Evolutionary conservation across 2,113 vertebrate genomes (phyloP), one percentile per base, ranked within the genome.

Genomic region (Syrmaticus mikado): DNA sequence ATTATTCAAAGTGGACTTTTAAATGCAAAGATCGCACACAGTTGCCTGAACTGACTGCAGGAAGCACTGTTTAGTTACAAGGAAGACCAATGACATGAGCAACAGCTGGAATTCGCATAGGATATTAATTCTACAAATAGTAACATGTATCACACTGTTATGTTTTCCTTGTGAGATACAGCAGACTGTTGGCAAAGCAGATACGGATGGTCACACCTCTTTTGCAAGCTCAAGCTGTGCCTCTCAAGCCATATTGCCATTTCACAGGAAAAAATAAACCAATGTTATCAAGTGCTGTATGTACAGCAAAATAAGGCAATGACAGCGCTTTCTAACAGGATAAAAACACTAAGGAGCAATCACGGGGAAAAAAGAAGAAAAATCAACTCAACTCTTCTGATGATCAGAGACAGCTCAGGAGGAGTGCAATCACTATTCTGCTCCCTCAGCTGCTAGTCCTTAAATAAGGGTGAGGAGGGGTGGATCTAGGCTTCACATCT

Each of bases 51-150:
- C 67, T 65, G 66, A 58, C 34, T n/a, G 68, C 7, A 27, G 48
- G 24, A 82, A 82, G 10, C 10, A 25, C 25, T 80, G 11, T 34
- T 66, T 80, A 46, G 60, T 64, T 60, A 70, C 45, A 13, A 67
- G 32, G 41, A 90, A 53, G 34, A 73, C n/a, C 55, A 74, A 50
- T 10, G 25, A 65, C 41, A 60, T 9, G 41, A 82, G 20, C 72
- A 93, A 82, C 89, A 93, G 75, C 94, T 94, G 91, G 86, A 96
- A 89, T 64, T 77, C 85, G 38, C 82, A 85, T 11, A 58, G 78
- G 17, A 13, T 65, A 55, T 73, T 95, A 92, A 93, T 77, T 46
- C 50, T 43, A 74, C 75, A 93, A 80, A 80, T 19, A 81, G 41
- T 45, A 83, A 60, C 67, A 92, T 50, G 58, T n/a, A 82, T 19